Percentiles rank a stretch among this genome's conserved stretches.
These are phyloP conservation scores for Lagodon rhomboides DNA, from an alignment of 2,797 vertebrate species.

Conservation along the genomic window DNA sequence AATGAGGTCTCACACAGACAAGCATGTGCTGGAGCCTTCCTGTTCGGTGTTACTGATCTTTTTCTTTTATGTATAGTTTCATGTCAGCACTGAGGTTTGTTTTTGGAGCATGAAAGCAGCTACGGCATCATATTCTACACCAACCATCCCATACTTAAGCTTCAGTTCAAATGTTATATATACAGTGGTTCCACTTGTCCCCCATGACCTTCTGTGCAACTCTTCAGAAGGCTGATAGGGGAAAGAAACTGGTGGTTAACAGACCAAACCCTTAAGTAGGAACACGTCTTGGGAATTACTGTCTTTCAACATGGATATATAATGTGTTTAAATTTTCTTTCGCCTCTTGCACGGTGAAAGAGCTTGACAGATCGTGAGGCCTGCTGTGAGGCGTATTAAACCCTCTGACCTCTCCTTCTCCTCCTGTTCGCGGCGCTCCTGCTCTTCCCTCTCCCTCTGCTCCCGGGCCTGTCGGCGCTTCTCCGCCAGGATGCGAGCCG, in stretches of 20 bases:
- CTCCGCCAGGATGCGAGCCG: conserved; percentile 92
- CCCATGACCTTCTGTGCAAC: neutral
- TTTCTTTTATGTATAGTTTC: neutral
- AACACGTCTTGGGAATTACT: conserved; percentile 13
- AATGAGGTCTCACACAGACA: conserved; percentile 43
- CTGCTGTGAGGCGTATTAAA: conserved; percentile 6
- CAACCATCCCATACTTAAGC: neutral
- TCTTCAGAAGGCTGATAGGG: neutral
- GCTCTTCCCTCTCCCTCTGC: conserved; percentile 93
- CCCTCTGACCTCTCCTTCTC: conserved; percentile 90
- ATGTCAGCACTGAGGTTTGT: neutral
- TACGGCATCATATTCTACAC: neutral
- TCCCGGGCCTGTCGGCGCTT: conserved; percentile 94
- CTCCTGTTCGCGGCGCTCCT: conserved; percentile 90
- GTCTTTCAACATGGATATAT: neutral
- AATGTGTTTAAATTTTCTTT: neutral
- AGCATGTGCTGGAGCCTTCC: conserved; percentile 1
- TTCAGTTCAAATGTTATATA: conserved; percentile 1
- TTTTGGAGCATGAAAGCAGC: neutral
- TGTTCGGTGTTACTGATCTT: conserved; percentile 4
- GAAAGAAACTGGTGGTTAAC: neutral
- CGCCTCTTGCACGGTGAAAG: neutral
- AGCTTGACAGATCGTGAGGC: neutral
- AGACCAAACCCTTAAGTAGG: neutral
- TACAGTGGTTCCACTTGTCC: neutral